A percentile compares a stretch with the other conserved stretches of the same genome.
Evolutionary conservation across 2,888 invertebrate species (phyloP).

Genomic region (Antheraea yamamai): DNA sequence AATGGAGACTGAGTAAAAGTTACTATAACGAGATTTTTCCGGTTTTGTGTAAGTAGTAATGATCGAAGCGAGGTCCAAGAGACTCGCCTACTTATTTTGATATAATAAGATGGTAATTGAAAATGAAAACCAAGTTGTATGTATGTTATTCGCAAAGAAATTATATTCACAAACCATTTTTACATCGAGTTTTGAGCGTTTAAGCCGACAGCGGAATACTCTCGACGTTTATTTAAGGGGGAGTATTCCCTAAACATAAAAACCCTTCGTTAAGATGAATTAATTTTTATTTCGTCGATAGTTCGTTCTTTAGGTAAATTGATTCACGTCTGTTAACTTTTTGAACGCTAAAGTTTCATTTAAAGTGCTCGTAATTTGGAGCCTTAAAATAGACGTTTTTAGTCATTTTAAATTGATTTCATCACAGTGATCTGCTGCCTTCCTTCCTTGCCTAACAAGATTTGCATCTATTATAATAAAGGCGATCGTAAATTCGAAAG

Average conservation of each 20-base stretch:
- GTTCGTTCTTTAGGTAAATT: conserved; percentile 42
- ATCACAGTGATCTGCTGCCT: not conserved
- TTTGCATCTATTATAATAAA: conserved; percentile 5
- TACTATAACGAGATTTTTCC: too few species aligned
- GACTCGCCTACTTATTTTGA: not conserved
- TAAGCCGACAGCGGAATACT: conserved; percentile 43
- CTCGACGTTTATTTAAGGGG: conserved; percentile 45
- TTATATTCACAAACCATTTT: conserved; percentile 15
- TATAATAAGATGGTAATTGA: not conserved
- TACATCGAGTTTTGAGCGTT: conserved; percentile 45
- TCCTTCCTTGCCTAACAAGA: not conserved
- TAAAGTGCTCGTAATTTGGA: conserved; percentile 31
- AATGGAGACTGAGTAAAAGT: too few species aligned
- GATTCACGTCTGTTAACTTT: conserved; percentile 41
- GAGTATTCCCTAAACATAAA: conserved; percentile 46
- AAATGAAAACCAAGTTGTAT: not conserved
- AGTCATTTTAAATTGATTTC: not conserved
- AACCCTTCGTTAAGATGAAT: conserved; percentile 47
- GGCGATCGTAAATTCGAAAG: too few species aligned
- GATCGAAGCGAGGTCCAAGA: not conserved
- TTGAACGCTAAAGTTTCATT: conserved; percentile 31
- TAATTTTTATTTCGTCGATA: conserved; percentile 45
- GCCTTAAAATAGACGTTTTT: conserved; percentile 20
- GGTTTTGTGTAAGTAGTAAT: too few species aligned
- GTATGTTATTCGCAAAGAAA: not conserved